Evolutionary conservation across 2,113 vertebrate species (phyloP), one percentile per base, ranked within the genome.

Genomic region (Rhadina sibilatrix): DNA sequence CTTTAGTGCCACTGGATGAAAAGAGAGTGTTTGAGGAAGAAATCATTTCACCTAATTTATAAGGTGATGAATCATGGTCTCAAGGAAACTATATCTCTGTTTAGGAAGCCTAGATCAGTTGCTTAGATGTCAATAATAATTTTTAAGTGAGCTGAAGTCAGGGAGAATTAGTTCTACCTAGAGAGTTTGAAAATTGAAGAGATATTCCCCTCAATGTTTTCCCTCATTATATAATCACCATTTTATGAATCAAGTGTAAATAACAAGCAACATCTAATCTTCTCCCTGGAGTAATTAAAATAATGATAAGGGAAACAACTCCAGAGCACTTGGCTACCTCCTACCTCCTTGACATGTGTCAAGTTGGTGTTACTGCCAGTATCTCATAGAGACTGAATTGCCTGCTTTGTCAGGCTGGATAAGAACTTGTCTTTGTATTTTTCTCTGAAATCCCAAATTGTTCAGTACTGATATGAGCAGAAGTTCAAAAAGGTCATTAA

Each of bases 271-370:
- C 42, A 93, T 94, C 82, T 90, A 91, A 96, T 96, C 87, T 96
- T 91, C 56, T 95, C 89, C 83, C 94, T 87, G n/a, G 96, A 89
- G 91, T 91, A 96, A 97, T 97, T 96, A 94, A 93, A 72, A 83
- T 70, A 86, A 63, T 93, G 91, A 92, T 95, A 96, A 70, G 72
- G 38, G 52, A 93, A 95, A 84, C 11, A 81, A 49, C 75, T 90
- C 71, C 44, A 56, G 66, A 96, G 44, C 59, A 83, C 79, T 93
- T 90, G 90, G 87, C 68, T 95, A 91, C 56, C 64, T 94, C 40
- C 74, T 78, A 46, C 79, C 65, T 90, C 82, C 54, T 71, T 90
- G 92, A 95, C 75, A 77, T 4, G 0, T 74, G 82, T 83, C 92
- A 95, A 70, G 76, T 7, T 88, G 18, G 25, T 94, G 82, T 70